phyloP scores from a whole-genome alignment of 2,888 invertebrate species.

The Syrphus vitripennis region DNA sequence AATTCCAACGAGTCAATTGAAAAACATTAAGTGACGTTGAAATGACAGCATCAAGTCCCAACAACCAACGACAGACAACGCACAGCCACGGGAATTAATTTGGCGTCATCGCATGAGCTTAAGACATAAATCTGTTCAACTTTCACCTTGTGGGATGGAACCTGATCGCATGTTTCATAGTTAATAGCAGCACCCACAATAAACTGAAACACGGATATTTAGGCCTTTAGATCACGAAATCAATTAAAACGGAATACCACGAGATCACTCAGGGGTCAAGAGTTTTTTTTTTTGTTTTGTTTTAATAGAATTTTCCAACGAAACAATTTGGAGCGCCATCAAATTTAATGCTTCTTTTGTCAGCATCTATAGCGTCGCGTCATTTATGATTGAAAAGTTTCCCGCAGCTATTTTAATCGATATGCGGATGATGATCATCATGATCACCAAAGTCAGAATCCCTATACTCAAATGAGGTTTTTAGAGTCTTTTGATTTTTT shows the following conservation, averaged over 20 bases:
- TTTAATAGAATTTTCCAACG: conserved; percentile 25
- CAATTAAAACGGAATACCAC: conserved; percentile 54
- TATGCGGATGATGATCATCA: not conserved
- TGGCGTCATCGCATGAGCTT: conserved; percentile 21
- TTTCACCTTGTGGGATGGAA: conserved; percentile 44
- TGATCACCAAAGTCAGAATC: not conserved
- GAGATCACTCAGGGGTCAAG: conserved; percentile 50
- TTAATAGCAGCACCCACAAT: conserved; percentile 32
- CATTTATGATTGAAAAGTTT: not conserved
- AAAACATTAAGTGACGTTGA: conserved; percentile 52
- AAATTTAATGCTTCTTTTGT: conserved; percentile 40
- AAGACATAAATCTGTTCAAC: conserved; percentile 36
- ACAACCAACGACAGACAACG: not conserved
- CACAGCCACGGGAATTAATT: conserved; percentile 12
- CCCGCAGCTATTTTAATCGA: not conserved
- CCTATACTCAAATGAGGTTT: not conserved
- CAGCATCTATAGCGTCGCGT: not conserved
- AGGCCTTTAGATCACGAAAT: conserved; percentile 42
- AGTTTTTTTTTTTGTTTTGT: not conserved
- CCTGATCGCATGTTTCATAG: conserved; percentile 15
- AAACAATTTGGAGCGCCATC: conserved; percentile 44
- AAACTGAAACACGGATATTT: conserved; percentile 10
- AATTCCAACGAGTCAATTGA: conserved; percentile 61
- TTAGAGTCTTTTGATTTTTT: not conserved
- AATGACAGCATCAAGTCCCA: conserved; percentile 34